Base-by-base conservation (phyloP, 2,797 vertebrate genomes). In the Peromyscus melanophrys region DNA sequence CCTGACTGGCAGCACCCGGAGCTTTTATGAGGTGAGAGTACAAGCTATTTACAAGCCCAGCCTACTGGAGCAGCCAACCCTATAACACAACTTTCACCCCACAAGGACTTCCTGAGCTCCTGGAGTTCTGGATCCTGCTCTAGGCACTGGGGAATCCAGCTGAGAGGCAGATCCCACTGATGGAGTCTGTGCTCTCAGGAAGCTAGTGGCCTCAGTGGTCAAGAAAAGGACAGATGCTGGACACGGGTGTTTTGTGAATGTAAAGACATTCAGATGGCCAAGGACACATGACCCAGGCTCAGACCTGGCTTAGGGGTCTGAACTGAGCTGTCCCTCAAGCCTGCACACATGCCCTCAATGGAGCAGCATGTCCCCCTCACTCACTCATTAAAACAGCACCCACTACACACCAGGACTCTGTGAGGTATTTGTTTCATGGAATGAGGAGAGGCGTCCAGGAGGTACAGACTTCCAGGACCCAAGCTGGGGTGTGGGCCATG, bases 31-130 rank as follows among this genome's bases (percentile, higher is more conserved):
- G 75, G 17, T 29, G 81, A 59, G 13, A 0, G 14, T 27, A 2
- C 0, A 5, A 0, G 3, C 2, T 43, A 31, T 6, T 0, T 21
- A n/a, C 14, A 1, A 29, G 2, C 19, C 67, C 40, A 40, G 92
- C 40, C 1, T 4, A 4, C 13, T 10, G 65, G 11, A 23, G 34
- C 34, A 2, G 52, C 4, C 0, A 1, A 49, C 31, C 52, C 49
- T 34, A n/a, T 46, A 13, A 57, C 2, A 37, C 0, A 2, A 11
- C 31, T 7, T 55, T 21, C 16, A 2, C 29, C 40, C 40, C 78
- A 11, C n/a, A 6, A 14, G 65, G 14, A 13, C 84, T 65, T 25
- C 6, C 43, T 4, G 49, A 46, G 31, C 23, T 67, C 46, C 5
- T 0, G 1, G 0, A 12, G 29, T 19, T 4, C 55, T 3, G 16